A percentile compares a stretch with the other conserved stretches of the same genome.
phyloP scores from a whole-genome alignment of 2,888 invertebrate species.

The Erebia ligea region DNA sequence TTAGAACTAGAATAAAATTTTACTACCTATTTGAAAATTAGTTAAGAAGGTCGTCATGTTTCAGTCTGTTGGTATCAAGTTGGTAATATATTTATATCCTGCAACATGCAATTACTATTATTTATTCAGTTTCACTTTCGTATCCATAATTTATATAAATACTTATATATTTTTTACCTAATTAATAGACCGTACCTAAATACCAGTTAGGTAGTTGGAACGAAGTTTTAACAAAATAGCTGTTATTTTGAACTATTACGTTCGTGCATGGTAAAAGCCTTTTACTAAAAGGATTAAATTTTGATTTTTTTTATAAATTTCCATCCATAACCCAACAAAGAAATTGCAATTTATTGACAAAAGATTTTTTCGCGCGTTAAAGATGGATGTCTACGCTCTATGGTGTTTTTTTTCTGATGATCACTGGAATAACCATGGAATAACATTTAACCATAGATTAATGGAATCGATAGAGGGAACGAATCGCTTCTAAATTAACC shows the following conservation, averaged over 20 bases:
- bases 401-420: constrained; percentile 59
- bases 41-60: too few species aligned
- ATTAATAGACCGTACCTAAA: too few species aligned
- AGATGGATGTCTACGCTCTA: constrained; percentile 52
- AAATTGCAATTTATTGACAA: constrained; percentile 60
- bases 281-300: constrained; percentile 59
- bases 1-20: too few species aligned
- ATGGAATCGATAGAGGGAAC: neutral
- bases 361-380: constrained; percentile 59
- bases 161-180: too few species aligned
- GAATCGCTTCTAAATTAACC: neutral
- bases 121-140: too few species aligned
- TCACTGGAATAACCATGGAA: constrained; percentile 62
- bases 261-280: constrained; percentile 49
- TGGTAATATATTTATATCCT: too few species aligned
- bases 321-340: constrained; percentile 57
- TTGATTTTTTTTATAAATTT: constrained; percentile 49
- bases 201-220: too few species aligned
- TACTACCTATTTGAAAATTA: too few species aligned
- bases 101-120: too few species aligned
- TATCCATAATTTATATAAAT: too few species aligned
- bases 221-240: too few species aligned
- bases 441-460: constrained; percentile 52
- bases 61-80: too few species aligned
- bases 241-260: neutral